Base-by-base conservation (phyloP, 2,797 vertebrate species). In the Notolepis coatsorum region DNA sequence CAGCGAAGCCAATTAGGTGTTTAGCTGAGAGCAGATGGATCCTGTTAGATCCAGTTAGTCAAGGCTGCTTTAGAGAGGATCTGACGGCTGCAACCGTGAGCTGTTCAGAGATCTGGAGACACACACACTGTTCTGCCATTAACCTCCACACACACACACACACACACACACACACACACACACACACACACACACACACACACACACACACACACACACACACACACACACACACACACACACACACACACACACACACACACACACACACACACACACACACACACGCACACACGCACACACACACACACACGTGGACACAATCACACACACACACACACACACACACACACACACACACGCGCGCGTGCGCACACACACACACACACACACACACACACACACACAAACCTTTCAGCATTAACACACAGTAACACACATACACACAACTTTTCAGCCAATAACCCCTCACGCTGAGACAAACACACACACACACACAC, bases 31-130 rank as follows among this genome's bases (percentile, higher is more conserved):
- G 67, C 66, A 62, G 38, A 58, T 50, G 69, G 74, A 81, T 75
- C 42, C 54, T 49, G 41, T 58, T 24, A 66, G 88, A 88, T 88
- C 83, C 65, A 54, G 54, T 90, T 89, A 85, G 88, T 85, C 82
- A 89, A 84, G 85, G 78, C 67, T 82, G 75, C 81, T 84, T 68
- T 70, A 60, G 60, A 46, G 61, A 80, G 80, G n/a, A 84, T 73
- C 86, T 80, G 61, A 75, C 62, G 65, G 71, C 61, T 83, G 75
- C 83, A 78, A 70, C 73, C 6, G 33, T 28, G 68, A 75, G 38
- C 50, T 64, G 46, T 13, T 4, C 61, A 71, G 52, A 60, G 55
- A 61, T 79, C 54, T 75, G 55, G 59, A 76, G 73, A 78, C 69
- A 78, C 49, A 3, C 33, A 70, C 64, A 84, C 73, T 82, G 79